Evolutionary conservation across 2,797 vertebrate species (phyloP).

Genomic region (Pygocentrus nattereri): DNA sequence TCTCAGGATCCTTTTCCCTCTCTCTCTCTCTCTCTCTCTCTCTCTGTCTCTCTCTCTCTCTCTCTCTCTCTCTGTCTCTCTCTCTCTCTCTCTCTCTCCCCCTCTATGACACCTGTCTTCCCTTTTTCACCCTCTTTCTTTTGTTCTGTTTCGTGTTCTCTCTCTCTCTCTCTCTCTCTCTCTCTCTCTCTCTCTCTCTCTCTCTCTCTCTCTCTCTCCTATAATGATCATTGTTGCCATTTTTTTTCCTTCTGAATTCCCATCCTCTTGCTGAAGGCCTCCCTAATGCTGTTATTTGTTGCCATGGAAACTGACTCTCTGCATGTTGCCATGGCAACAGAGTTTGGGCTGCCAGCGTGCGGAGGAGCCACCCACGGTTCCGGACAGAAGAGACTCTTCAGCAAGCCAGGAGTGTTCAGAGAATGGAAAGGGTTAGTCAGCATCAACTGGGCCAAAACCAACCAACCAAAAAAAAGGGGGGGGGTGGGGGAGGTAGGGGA

Average conservation of each 20-base stretch:
- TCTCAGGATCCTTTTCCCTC: neutral
- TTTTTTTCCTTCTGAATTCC: constrained; percentile 37
- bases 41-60: neutral
- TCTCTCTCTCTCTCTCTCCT: neutral
- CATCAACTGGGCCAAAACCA: constrained; percentile 50
- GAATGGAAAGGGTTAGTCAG: constrained; percentile 62
- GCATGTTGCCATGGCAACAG: constrained; percentile 80
- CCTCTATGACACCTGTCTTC: neutral
- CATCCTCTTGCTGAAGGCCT: constrained; percentile 48
- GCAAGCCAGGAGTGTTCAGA: constrained; percentile 32
- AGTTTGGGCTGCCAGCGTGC: constrained; percentile 63
- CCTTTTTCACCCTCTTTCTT: neutral
- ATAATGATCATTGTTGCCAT: constrained; percentile 44
- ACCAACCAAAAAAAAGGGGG: neutral
- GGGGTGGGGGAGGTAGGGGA: too few species aligned
- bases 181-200: neutral
- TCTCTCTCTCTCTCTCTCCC: neutral
- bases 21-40: neutral
- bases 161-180: neutral
- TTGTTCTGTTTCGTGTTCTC: neutral
- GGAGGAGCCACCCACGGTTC: constrained; percentile 73
- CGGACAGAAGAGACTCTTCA: constrained; percentile 57
- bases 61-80: neutral
- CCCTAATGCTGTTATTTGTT: constrained; percentile 78
- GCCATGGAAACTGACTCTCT: constrained; percentile 83